Evolutionary conservation across 2,888 invertebrate genomes (phyloP), one percentile per base, ranked within the genome.

Genomic region (Tetheella fluctuosa): DNA sequence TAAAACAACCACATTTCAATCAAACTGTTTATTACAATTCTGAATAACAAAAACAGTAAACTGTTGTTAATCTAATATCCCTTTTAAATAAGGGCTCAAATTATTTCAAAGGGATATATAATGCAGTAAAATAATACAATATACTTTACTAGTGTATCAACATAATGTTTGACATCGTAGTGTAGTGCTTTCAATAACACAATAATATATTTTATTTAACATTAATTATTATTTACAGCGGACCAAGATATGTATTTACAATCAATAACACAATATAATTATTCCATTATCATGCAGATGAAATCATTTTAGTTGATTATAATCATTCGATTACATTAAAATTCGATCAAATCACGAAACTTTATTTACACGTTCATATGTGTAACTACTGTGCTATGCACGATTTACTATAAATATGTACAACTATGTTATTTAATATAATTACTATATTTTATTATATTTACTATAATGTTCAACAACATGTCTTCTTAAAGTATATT

Each of bases 21-120:
- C 60, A 67, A 74, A 69, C 76, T 64, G 59, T 84, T 84, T 84
- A 84, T 84, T 86, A 77, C 75, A 82, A 77, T 75, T 63, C 64
- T 73, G 71, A 68, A 77, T 37, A 34, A 55, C 55, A 60, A 65
- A 70, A 73, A 64, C 65, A 61, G 76, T 72, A 80, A 77, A 68
- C 62, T 62, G 64, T 59, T 71, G 64, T 76, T 68, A 80, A 66
- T 83, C 71, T 83, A 85, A 91, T 91, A 93, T 91, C 91, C 93
- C 92, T 88, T 90, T 90, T 81, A 89, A 92, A 93, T 91, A 91
- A 86, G 93, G 92, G 91, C 93, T 92, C 91, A 90, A 84, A 86
- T 88, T 91, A 91, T 90, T 91, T 90, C 67, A 90, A 92, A 91
- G 91, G 92, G 91, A 91, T 91, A 91, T n/a, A n/a, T 86, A 73